Evolutionary conservation across 2,888 invertebrate genomes (phyloP).

Genomic region (Spilarctia lutea): DNA sequence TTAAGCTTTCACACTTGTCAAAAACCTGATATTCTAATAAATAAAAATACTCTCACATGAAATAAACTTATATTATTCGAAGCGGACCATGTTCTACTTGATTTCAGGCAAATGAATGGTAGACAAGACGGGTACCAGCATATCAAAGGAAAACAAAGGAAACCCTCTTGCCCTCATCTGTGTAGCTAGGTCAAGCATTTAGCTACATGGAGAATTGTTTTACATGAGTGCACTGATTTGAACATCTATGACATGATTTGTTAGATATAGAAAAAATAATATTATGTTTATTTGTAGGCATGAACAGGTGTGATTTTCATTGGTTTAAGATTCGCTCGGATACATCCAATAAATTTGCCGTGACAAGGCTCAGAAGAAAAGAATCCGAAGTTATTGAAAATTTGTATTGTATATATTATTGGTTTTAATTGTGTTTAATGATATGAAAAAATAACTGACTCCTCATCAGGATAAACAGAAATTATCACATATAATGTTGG

Average conservation of each 20-base stretch:
- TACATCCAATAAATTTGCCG: background rate
- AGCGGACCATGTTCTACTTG: background rate
- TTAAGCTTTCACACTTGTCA: background rate
- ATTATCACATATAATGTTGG: too few relatives aligned
- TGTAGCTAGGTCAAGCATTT: slow-evolving; percentile 6
- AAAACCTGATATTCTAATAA: background rate
- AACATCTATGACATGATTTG: too few relatives aligned
- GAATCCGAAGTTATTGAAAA: too few relatives aligned
- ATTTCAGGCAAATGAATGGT: slow-evolving; percentile 13
- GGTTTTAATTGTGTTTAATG: too few relatives aligned
- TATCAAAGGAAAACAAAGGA: slow-evolving; percentile 17
- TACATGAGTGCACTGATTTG: background rate
- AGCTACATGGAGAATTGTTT: background rate
- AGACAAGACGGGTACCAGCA: background rate
- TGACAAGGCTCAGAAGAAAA: too few relatives aligned
- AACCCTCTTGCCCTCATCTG: slow-evolving; percentile 12
- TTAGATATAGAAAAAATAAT: background rate
- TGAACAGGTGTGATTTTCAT: background rate
- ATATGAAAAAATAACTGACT: too few relatives aligned
- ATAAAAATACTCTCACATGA: background rate
- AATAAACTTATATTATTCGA: background rate
- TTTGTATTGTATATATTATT: too few relatives aligned
- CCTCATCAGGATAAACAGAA: too few relatives aligned
- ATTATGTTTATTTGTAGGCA: too few relatives aligned
- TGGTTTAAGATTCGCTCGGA: background rate